A percentile compares a stretch with the other conserved stretches of the same genome.
Conservation (phyloP, 2,113 vertebrate species). For the Zeus faber region DNA sequence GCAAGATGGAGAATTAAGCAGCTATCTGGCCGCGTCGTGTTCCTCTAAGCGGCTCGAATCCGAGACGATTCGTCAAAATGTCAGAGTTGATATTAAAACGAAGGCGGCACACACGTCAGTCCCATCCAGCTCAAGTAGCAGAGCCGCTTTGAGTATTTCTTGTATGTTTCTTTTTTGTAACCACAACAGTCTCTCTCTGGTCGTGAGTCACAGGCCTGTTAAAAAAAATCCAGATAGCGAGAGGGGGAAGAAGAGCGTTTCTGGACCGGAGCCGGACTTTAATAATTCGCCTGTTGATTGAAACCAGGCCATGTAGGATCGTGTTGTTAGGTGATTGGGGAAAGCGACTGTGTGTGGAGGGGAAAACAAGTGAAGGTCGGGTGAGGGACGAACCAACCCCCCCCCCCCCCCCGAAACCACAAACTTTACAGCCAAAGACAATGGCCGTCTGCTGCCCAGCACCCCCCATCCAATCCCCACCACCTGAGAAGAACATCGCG, state of each 20-base stretch:
- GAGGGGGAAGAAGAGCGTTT: slow-evolving; percentile 16
- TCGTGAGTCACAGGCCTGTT: slow-evolving; percentile 18
- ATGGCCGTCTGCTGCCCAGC: slow-evolving; percentile 10
- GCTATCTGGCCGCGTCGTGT: slow-evolving; percentile 4
- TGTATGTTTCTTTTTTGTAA: slow-evolving; percentile 36
- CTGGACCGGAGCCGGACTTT: slow-evolving; percentile 8
- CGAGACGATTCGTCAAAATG: background rate
- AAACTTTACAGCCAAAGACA: slow-evolving; percentile 35
- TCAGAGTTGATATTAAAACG: too few species aligned
- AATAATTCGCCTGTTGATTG: slow-evolving; percentile 49
- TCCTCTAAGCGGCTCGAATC: background rate
- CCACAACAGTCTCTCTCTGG: slow-evolving; percentile 31
- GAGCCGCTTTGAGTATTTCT: slow-evolving; percentile 17
- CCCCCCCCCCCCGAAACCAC: too few species aligned
- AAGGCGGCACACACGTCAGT: too few species aligned
- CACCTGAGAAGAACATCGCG: too few species aligned
- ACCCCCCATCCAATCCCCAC: too few species aligned
- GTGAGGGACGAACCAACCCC: slow-evolving; percentile 13
- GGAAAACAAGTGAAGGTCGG: slow-evolving; percentile 18
- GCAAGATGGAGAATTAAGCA: slow-evolving; percentile 9
- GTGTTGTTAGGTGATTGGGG: slow-evolving; percentile 37
- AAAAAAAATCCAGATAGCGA: slow-evolving; percentile 30
- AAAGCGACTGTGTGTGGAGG: slow-evolving; percentile 38
- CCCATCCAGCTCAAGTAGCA: slow-evolving; percentile 4
- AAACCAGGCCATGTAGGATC: slow-evolving; percentile 40